Conservation (phyloP, 2,797 vertebrate genomes). For the Parotocinclus haroldoi region DNA sequence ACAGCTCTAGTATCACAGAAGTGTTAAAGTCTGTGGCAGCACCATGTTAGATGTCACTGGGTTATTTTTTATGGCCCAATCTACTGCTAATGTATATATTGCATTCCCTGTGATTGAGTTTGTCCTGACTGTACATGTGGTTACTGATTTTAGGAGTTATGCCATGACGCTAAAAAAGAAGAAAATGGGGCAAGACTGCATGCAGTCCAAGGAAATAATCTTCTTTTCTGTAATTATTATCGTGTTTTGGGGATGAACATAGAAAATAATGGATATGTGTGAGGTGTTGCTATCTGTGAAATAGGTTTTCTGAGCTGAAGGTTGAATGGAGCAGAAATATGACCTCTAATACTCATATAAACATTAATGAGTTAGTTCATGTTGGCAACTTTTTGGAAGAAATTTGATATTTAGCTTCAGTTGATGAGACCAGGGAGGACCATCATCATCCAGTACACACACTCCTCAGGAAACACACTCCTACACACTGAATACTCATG, state of each 20-base stretch:
- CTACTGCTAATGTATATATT: too few relatives aligned
- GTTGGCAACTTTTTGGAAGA: slow-evolving; percentile 73
- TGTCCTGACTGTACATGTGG: not conserved
- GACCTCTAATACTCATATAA: slow-evolving; percentile 67
- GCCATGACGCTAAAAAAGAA: not conserved
- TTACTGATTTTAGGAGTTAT: not conserved
- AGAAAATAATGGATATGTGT: slow-evolving; percentile 16
- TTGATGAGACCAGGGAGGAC: slow-evolving; percentile 55
- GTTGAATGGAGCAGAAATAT: slow-evolving; percentile 37
- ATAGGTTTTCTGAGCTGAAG: slow-evolving; percentile 4
- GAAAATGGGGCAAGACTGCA: not conserved
- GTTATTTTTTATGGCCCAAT: too few relatives aligned
- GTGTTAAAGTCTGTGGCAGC: too few relatives aligned
- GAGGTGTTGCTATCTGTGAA: slow-evolving; percentile 9
- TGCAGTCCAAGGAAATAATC: slow-evolving; percentile 4
- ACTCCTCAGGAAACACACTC: slow-evolving; percentile 1
- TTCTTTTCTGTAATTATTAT: slow-evolving; percentile 8
- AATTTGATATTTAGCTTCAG: slow-evolving; percentile 76
- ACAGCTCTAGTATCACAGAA: too few relatives aligned
- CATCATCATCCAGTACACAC: slow-evolving; percentile 19
- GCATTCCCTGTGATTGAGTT: too few relatives aligned
- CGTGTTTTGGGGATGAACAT: slow-evolving; percentile 10
- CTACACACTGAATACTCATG: too few relatives aligned
- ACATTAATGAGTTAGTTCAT: slow-evolving; percentile 74
- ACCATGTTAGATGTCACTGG: too few relatives aligned